A percentile compares a stretch with the other conserved stretches of the same genome.
Conservation (phyloP, 1,140 invertebrate species). For the Oncopodura yosiiana region DNA sequence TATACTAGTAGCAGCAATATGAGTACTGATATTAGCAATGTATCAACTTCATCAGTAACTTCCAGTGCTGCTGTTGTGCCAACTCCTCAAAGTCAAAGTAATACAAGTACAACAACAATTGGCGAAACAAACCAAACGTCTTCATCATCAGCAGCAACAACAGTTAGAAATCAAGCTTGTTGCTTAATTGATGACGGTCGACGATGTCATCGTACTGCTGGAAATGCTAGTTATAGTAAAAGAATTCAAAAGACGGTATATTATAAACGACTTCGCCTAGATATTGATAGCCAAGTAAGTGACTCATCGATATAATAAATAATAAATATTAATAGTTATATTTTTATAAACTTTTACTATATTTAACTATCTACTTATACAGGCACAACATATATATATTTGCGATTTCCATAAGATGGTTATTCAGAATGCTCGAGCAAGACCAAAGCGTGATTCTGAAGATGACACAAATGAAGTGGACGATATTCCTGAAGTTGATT, state of each 20-base stretch:
- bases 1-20: too few species aligned
- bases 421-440: slow-evolving; percentile 81
- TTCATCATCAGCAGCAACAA: too few species aligned
- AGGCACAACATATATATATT: slow-evolving; percentile 91
- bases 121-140: too few species aligned
- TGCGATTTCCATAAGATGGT: slow-evolving; percentile 92
- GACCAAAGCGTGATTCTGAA: slow-evolving; percentile 80
- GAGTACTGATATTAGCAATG: too few species aligned
- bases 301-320: neutral
- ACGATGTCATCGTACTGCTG: slow-evolving; percentile 72
- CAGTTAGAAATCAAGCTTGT: slow-evolving; percentile 69
- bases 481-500: slow-evolving; percentile 83
- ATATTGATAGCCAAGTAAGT: slow-evolving; percentile 69
- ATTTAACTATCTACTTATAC: slow-evolving; percentile 37
- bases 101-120: too few species aligned
- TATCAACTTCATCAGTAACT: too few species aligned
- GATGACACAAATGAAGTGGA: slow-evolving; percentile 59
- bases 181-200: slow-evolving; percentile 83
- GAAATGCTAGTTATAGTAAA: slow-evolving; percentile 94
- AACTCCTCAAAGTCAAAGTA: too few species aligned
- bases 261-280: slow-evolving; percentile 78
- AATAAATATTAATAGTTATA: neutral
- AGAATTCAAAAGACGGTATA: slow-evolving; percentile 92
- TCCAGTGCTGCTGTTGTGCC: too few species aligned
- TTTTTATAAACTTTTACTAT: slow-evolving; percentile 1